These are phyloP conservation scores for Epinephelus moara DNA, from an alignment of 2,113 vertebrate species.

Conservation along the genomic window DNA sequence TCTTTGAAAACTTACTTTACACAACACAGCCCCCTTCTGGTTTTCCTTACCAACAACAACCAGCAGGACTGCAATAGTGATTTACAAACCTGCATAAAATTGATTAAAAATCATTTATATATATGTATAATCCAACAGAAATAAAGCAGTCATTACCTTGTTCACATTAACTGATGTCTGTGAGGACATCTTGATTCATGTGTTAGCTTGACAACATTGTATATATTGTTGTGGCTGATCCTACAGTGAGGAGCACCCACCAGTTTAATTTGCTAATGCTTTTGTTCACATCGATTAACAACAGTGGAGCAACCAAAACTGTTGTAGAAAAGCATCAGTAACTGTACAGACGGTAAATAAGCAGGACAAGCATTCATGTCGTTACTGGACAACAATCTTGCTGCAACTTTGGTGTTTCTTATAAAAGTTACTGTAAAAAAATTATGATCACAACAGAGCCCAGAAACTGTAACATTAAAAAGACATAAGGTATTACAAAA, in stretches of 20 bases:
- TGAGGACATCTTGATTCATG: slow-evolving; percentile 20
- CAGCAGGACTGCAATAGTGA: background rate
- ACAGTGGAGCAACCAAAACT: background rate
- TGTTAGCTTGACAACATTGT: background rate
- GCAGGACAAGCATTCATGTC: background rate
- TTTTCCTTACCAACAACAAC: background rate
- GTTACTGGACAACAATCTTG: background rate
- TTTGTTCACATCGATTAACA: slow-evolving; percentile 24
- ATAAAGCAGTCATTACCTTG: slow-evolving; percentile 7
- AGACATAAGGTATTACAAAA: background rate
- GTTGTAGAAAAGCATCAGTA: background rate
- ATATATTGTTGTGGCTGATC: background rate
- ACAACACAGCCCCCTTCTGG: slow-evolving; percentile 73
- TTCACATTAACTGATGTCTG: slow-evolving; percentile 28
- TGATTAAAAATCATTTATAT: slow-evolving; percentile 21
- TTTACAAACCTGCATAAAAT: slow-evolving; percentile 5
- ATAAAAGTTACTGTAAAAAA: background rate
- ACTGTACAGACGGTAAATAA: background rate
- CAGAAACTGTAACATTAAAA: background rate
- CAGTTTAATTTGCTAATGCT: slow-evolving; percentile 35
- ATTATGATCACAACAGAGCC: background rate
- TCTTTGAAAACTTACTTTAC: slow-evolving; percentile 15
- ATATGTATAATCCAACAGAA: slow-evolving; percentile 4
- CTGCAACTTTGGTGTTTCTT: background rate
- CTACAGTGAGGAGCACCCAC: background rate